These are phyloP conservation scores for Accipiter virgatus DNA, from an alignment of 2,113 vertebrate genomes.

Conservation along the genomic window DNA sequence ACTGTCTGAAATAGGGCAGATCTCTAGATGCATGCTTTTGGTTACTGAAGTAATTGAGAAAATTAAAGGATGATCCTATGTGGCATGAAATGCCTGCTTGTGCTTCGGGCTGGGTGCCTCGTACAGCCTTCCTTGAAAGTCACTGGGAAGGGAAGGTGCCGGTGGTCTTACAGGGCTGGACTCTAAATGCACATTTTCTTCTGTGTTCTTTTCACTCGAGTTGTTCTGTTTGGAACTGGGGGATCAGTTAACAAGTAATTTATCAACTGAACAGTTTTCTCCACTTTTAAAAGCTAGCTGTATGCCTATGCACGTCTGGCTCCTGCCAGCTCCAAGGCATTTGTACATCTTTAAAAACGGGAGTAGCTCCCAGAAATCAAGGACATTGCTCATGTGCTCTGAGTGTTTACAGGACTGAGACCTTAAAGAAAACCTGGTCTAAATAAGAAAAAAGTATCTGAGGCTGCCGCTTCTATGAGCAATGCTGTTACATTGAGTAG, in stretches of 20 bases:
- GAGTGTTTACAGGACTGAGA: background rate
- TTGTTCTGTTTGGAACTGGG: background rate
- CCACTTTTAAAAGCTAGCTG: background rate
- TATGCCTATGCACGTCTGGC: conserved; percentile 19
- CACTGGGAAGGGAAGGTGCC: background rate
- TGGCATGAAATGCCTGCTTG: fast-evolving
- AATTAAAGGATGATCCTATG: background rate
- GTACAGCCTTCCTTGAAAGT: background rate
- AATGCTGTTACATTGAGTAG: fast-evolving
- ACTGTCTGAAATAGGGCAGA: background rate
- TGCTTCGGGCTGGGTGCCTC: background rate
- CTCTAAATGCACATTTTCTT: fast-evolving
- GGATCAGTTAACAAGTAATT: conserved; percentile 9
- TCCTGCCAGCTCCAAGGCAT: background rate
- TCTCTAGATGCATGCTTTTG: background rate
- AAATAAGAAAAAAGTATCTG: background rate
- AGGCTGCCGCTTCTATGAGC: background rate
- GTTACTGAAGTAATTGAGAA: background rate
- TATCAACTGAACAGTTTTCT: conserved; percentile 14
- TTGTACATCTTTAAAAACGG: background rate
- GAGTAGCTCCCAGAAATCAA: conserved; percentile 9
- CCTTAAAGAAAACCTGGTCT: background rate
- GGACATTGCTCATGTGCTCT: background rate
- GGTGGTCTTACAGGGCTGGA: background rate
- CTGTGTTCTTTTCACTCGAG: background rate